Base-by-base conservation (phyloP, 2,113 vertebrate genomes). In the Otus sunia region DNA sequence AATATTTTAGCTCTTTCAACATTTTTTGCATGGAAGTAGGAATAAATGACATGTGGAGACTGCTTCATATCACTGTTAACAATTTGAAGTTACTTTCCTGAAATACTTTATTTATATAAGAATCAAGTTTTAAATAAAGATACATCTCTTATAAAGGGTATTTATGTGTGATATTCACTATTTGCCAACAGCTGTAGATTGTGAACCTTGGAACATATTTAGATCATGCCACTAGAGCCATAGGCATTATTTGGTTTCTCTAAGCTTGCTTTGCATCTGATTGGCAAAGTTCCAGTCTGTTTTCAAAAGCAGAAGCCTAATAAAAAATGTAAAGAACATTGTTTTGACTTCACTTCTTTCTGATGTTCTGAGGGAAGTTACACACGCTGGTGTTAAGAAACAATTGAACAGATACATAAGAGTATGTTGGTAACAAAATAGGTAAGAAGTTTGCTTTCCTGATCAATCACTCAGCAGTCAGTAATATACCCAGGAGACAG, bases 61-160 rank as follows among this genome's bases (percentile, higher is more conserved):
- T 98, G 97, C 79, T 96, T 97, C 82, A 37, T 96, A 94, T 97
- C 96, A 95, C 50, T 90, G 64, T 45, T 96, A 97, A 94, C 72
- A 84, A 86, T 93, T 96, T 97, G 75, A 96, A 71, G 1, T 88
- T 87, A 21, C 63, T 95, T 96, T 92, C 27, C 53, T 83, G 84
- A 95, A 96, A 80, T 49, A 53, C 66, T 79, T 86, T 86, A 95
- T 96, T 96, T 96, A 85, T 36, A 56, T 72, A 82, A 76, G 43
- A 75, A 34, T 94, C 92, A 89, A 59, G 36, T 94, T 91, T 96
- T 84, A 88, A 94, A 93, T 88, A 97, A 91, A 95, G 90, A 88
- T 95, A 68, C 20, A 39, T 92, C 79, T 92, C 72, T 91, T 75
- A 79, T 69, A 88, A 80, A 52, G 55, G 14, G 13, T 72, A 94